phyloP scores from a whole-genome alignment of 2,113 vertebrate species.

The Euleptes europaea region DNA sequence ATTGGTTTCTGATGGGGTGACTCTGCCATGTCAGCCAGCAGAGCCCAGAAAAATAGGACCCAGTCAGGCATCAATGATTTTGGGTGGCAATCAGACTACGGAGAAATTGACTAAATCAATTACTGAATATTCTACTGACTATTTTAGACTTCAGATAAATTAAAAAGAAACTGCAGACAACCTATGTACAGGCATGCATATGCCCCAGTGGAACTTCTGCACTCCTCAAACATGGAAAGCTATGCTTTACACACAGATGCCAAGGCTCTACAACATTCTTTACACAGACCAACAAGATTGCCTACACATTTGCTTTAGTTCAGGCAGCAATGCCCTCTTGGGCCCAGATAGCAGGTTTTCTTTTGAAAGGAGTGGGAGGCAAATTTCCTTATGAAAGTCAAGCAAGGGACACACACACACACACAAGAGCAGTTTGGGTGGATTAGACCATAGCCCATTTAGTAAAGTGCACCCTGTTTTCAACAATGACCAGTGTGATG shows the following conservation, averaged over 20 bases:
- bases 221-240: background rate
- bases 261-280: background rate
- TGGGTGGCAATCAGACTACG: background rate
- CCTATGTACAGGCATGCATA: background rate
- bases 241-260: background rate
- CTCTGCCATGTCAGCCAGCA: background rate
- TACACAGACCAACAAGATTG: background rate
- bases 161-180: background rate
- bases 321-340: background rate
- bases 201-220: background rate
- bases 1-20: background rate
- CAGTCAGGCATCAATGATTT: background rate
- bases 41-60: background rate
- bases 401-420: too few species aligned
- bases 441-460: background rate
- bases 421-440: background rate
- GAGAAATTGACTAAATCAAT: background rate
- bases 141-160: background rate
- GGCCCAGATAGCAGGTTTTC: background rate
- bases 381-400: background rate
- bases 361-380: background rate
- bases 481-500: background rate
- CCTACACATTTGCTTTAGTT: background rate
- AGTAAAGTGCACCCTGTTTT: background rate
- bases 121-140: background rate